Evolutionary conservation across 2,888 invertebrate genomes (phyloP).

Genomic region (Coelinius sp.): DNA sequence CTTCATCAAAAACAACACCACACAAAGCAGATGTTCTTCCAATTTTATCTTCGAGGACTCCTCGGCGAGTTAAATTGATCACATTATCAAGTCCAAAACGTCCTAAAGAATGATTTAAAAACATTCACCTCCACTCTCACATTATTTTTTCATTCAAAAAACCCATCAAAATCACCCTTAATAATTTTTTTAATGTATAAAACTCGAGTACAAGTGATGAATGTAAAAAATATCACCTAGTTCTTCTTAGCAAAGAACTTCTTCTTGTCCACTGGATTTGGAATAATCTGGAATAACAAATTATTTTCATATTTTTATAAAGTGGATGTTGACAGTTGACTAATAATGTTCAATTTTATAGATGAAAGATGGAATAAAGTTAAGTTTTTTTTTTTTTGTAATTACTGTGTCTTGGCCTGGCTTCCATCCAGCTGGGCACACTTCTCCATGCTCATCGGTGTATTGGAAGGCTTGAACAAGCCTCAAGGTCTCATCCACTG

Average conservation of each 20-base stretch:
- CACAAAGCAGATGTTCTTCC: constrained; percentile 48
- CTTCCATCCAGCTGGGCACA: constrained; percentile 96
- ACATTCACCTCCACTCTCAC: neutral
- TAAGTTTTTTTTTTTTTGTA: constrained; percentile 4
- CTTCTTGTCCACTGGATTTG: constrained; percentile 84
- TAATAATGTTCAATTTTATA: neutral
- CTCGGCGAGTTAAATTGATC: constrained; percentile 80
- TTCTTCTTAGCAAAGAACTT: constrained; percentile 82
- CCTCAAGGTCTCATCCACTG: constrained; percentile 94
- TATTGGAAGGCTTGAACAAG: constrained; percentile 96
- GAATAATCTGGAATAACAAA: constrained; percentile 80
- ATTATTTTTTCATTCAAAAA: constrained; percentile 15
- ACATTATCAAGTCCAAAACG: constrained; percentile 86
- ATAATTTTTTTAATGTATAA: constrained; percentile 46
- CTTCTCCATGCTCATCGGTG: constrained; percentile 92
- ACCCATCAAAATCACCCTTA: constrained; percentile 26
- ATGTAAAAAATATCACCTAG: constrained; percentile 24
- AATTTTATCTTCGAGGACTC: constrained; percentile 72
- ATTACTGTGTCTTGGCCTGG: constrained; percentile 92
- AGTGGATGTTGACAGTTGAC: neutral
- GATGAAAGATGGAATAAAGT: neutral
- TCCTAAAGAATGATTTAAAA: constrained; percentile 72
- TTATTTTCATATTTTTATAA: constrained; percentile 18
- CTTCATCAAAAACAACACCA: constrained; percentile 55
- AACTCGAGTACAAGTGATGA: constrained; percentile 32